Evolutionary conservation across 2,113 vertebrate species (phyloP).

Genomic region (Fregetta grallaria): DNA sequence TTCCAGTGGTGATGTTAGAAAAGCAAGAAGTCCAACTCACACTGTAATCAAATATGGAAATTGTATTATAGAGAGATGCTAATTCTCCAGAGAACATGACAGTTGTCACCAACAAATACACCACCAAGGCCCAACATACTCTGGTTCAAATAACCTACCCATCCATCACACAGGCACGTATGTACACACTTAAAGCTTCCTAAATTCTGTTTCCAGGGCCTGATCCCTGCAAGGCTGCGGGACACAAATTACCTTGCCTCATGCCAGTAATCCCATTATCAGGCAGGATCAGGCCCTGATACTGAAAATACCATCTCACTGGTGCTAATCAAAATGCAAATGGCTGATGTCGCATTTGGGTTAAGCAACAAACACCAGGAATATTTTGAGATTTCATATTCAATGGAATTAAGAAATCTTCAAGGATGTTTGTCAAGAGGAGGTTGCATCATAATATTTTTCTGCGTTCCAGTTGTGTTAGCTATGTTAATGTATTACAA

Average conservation of each 20-base stretch:
- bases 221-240: neutral
- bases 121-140: slow-evolving; percentile 15
- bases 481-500: neutral
- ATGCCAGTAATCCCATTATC: slow-evolving; percentile 22
- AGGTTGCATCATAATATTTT: neutral
- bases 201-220: neutral
- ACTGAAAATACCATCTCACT: neutral
- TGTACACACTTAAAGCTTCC: neutral
- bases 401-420: slow-evolving; percentile 5
- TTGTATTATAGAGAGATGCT: neutral
- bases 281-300: slow-evolving; percentile 43
- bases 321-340: slow-evolving; percentile 52
- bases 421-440: neutral
- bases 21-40: neutral
- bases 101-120: neutral
- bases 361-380: slow-evolving; percentile 14
- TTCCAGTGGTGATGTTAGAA: neutral
- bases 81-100: slow-evolving; percentile 3
- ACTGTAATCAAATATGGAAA: neutral
- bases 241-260: neutral
- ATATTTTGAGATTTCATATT: neutral
- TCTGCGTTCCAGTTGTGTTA: neutral
- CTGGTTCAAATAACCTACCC: neutral
- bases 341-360: neutral
- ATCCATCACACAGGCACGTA: neutral